A percentile compares a stretch with the other conserved stretches of the same genome.
These are phyloP conservation scores for Chalcosyrphus nemorum DNA, from an alignment of 2,888 invertebrate genomes.

Conservation along the genomic window DNA sequence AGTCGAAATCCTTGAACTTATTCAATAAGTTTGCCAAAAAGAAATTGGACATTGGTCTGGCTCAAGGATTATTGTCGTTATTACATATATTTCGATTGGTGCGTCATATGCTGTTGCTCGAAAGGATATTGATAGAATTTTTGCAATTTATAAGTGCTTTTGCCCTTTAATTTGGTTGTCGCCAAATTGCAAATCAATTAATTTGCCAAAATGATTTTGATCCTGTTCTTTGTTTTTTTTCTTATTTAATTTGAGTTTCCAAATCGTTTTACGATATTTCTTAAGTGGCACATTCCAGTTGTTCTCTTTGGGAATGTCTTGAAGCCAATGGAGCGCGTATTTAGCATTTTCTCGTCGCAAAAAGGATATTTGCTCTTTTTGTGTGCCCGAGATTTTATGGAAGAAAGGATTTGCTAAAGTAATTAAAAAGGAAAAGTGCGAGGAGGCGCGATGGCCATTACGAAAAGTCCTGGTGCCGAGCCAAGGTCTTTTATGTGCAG, in stretches of 20 bases:
- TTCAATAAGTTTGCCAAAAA: conserved; percentile 28
- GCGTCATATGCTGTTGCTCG: not conserved
- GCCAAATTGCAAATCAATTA: conserved; percentile 26
- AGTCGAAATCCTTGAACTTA: conserved; percentile 41
- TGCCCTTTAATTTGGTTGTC: conserved; percentile 13
- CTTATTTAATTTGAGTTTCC: not conserved
- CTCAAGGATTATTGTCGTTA: conserved; percentile 44
- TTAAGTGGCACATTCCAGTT: not conserved
- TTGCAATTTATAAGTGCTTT: not conserved
- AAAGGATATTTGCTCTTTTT: conserved; percentile 13
- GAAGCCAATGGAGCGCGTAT: not conserved
- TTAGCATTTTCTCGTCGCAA: not conserved
- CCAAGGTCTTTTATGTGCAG: conserved; percentile 1
- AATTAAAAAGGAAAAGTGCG: conserved; percentile 13
- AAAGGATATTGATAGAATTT: not conserved
- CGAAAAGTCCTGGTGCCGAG: conserved; percentile 7
- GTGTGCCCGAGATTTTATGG: conserved; percentile 1
- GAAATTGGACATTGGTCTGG: conserved; percentile 41
- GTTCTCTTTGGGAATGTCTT: not conserved
- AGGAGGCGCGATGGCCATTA: not conserved
- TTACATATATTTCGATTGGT: conserved; percentile 1
- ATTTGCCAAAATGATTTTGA: conserved; percentile 10
- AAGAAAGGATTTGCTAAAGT: conserved; percentile 22
- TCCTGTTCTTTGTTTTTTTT: not conserved
- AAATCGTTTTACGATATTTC: conserved; percentile 7